Evolutionary conservation across 2,113 vertebrate genomes (phyloP).

Genomic region (zebrafish (Danio rerio)): DNA sequence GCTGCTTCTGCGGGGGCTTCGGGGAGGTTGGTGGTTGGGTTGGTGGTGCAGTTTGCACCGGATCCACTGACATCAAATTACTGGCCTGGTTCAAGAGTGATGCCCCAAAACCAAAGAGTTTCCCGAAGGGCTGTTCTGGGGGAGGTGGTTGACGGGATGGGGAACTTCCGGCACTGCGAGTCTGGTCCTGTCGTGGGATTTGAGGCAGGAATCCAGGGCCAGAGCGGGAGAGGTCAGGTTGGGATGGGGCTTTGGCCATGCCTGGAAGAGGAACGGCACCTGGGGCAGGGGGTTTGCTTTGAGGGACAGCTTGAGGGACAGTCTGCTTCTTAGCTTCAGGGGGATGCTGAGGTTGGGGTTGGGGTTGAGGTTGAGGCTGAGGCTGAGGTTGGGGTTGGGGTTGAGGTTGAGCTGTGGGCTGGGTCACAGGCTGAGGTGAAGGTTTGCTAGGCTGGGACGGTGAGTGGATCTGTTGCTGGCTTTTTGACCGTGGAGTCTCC

Average conservation of each 20-base stretch:
- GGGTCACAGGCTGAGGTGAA: constrained; percentile 66
- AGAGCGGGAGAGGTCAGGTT: constrained; percentile 81
- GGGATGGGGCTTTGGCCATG: constrained; percentile 80
- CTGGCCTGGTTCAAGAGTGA: constrained; percentile 96
- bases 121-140: constrained; percentile 90
- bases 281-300: constrained; percentile 67
- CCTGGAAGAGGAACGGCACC: constrained; percentile 70
- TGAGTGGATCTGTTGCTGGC: constrained; percentile 94
- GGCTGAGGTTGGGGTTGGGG: constrained; percentile 64
- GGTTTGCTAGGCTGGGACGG: constrained; percentile 83
- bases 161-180: constrained; percentile 80
- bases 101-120: constrained; percentile 94
- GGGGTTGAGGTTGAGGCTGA: constrained; percentile 62
- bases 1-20: constrained; percentile 89
- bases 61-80: constrained; percentile 92
- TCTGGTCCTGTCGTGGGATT: constrained; percentile 82
- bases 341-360: constrained; percentile 47
- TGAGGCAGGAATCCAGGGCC: constrained; percentile 82
- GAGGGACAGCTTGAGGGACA: constrained; percentile 66
- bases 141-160: constrained; percentile 83
- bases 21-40: constrained; percentile 80
- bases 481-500: constrained; percentile 96
- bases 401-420: constrained; percentile 61
- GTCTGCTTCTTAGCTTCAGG: neutral
- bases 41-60: constrained; percentile 67